Conservation (phyloP, 92 coral and sea anemone genomes). For the Nematostella vectensis region DNA sequence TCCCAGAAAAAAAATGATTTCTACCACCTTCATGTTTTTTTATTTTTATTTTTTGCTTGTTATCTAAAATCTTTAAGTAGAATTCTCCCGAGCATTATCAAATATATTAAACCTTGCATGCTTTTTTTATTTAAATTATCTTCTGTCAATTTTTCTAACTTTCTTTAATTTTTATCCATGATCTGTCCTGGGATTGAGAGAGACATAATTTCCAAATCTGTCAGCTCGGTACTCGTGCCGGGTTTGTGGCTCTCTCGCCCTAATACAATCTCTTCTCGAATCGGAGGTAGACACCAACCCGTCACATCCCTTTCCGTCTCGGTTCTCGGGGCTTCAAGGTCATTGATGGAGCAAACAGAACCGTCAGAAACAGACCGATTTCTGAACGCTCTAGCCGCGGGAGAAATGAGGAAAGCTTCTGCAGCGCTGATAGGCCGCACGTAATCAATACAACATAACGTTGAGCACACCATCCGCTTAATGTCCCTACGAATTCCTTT, state of each 20-base stretch:
- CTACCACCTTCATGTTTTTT: too few relatives aligned
- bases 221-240: conserved; percentile 57
- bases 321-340: conserved; percentile 37
- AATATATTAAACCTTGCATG: too few relatives aligned
- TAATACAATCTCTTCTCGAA: conserved; percentile 38
- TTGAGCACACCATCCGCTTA: conserved; percentile 26
- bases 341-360: conserved; percentile 55
- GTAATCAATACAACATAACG: conserved; percentile 17
- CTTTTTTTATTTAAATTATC: too few relatives aligned
- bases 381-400: conserved; percentile 47
- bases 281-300: conserved; percentile 64
- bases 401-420: conserved; percentile 51
- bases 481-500: conserved; percentile 68
- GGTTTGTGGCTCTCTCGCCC: conserved; percentile 17
- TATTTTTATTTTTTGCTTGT: too few relatives aligned
- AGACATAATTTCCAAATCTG: conserved; percentile 34
- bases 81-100: too few relatives aligned
- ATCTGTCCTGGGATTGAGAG: conserved; percentile 42
- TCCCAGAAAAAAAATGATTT: too few relatives aligned
- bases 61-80: too few relatives aligned
- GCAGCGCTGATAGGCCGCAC: conserved; percentile 64
- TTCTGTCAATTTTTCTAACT: not conserved
- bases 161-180: not conserved
- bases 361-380: conserved; percentile 84
- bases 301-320: conserved; percentile 21